Base-by-base conservation (phyloP, 2,797 vertebrate species). In the Liasis olivaceus region DNA sequence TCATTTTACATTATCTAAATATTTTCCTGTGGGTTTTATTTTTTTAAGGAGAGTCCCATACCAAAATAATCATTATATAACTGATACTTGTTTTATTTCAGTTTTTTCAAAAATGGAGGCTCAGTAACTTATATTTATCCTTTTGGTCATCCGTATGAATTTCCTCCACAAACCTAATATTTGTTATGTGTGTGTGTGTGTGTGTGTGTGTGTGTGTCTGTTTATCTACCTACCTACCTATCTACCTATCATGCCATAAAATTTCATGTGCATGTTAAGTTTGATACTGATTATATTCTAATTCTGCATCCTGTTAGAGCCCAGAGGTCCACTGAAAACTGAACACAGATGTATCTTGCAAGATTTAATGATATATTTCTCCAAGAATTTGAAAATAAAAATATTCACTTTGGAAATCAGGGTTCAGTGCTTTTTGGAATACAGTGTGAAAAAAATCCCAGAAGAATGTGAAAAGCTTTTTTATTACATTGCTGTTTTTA, bases 321-420 rank as follows among this genome's bases (percentile, higher is more conserved):
- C 0, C 5, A 42, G 12, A 0, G 2, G 93, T 94, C 54, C 47
- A 17, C 5, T 77, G 62, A 88, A 90, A 42, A 36, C 4, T 56
- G 2, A 94, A 92, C 72, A 87, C 0, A 5, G 24, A 85, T 94
- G 91, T 94, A 62, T 89, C 9, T 22, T 94, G 59, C 9, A 2
- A 81, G 63, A 91, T 62, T 87, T 95, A 17, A 64, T 87, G 51
- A 11, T 92, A 4, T 9, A 5, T 47, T 95, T 72, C 96, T 93
- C 42, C 87, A 95, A 91, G 11, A 91, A 56, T 89, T 89, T 92
- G 28, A 91, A 4, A 89, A 47, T 42, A 66, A 94, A 85, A 92
- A 88, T 28, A n/a, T 28, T 63, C 42, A 81, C 66, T 60, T 87
- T 93, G 85, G 93, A 95, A 93, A n/a, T 9, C 47, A 31, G 36